A percentile compares a stretch with the other conserved stretches of the same genome.
These are phyloP conservation scores for Tribolium madens DNA, from an alignment of 1,140 invertebrate species.

Conservation along the genomic window DNA sequence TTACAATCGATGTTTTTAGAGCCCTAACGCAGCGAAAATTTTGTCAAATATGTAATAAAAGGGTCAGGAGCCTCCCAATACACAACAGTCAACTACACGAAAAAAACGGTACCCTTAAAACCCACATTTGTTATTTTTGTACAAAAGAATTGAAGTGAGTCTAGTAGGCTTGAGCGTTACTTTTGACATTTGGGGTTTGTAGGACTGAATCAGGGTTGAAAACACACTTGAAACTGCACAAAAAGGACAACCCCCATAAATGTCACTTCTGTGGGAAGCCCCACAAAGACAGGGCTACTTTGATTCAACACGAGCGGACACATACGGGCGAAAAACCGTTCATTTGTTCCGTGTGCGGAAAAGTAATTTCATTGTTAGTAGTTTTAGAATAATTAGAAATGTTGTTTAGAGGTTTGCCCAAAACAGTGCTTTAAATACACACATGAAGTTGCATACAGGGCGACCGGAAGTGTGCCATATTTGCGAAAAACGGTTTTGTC, in stretches of 20 bases:
- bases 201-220: background rate
- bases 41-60: constrained; percentile 6
- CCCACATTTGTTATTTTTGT: constrained; percentile 44
- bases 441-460: constrained; percentile 60
- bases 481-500: constrained; percentile 60
- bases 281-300: constrained; percentile 49
- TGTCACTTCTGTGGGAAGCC: constrained; percentile 51
- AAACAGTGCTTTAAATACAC: constrained; percentile 57
- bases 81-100: background rate
- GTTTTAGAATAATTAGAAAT: too few species aligned
- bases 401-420: constrained; percentile 55
- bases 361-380: constrained; percentile 48
- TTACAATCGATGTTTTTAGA: constrained; percentile 26
- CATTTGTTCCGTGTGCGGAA: constrained; percentile 55
- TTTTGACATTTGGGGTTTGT: too few species aligned
- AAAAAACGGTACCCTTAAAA: background rate
- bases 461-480: constrained; percentile 59
- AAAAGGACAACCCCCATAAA: constrained; percentile 47
- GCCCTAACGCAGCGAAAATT: constrained; percentile 43
- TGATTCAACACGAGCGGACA: constrained; percentile 52
- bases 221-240: constrained; percentile 46
- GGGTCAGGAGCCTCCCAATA: background rate
- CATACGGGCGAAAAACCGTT: constrained; percentile 57
- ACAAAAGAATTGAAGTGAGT: constrained; percentile 49
- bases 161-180: background rate